Percentiles rank a stretch among this genome's conserved stretches.
phyloP scores from a whole-genome alignment of 2,888 invertebrate genomes.

The Epistrophella euchroma region DNA sequence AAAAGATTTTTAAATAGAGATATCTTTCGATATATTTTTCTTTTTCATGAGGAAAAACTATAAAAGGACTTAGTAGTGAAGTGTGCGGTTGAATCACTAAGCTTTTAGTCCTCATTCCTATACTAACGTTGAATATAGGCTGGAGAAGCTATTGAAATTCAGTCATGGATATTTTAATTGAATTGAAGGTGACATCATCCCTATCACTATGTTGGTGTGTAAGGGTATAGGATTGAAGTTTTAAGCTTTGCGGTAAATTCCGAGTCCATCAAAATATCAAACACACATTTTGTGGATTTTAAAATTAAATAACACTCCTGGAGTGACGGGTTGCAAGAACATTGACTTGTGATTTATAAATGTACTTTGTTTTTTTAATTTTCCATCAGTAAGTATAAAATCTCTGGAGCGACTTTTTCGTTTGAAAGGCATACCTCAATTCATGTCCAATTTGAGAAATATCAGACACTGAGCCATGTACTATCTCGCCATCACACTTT shows the following conservation, averaged over 20 bases:
- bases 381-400: too few relatives aligned
- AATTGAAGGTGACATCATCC: neutral
- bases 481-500: too few relatives aligned
- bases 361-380: too few relatives aligned
- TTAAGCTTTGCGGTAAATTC: neutral
- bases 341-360: too few relatives aligned
- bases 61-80: slow-evolving; percentile 43
- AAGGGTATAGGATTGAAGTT: neutral
- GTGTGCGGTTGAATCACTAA: slow-evolving; percentile 35
- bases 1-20: slow-evolving; percentile 43
- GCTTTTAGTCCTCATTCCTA: slow-evolving; percentile 16
- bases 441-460: too few relatives aligned
- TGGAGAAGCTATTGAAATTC: slow-evolving; percentile 25
- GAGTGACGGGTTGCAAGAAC: too few relatives aligned
- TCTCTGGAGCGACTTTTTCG: too few relatives aligned
- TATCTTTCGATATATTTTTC: neutral
- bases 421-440: too few relatives aligned
- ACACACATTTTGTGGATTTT: neutral
- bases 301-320: too few relatives aligned
- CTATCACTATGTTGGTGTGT: neutral
- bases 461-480: too few relatives aligned
- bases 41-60: slow-evolving; percentile 14
- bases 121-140: slow-evolving; percentile 3
- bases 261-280: neutral
- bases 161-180: slow-evolving; percentile 5